Conservation (phyloP, 2,113 vertebrate species). For the Plecturocebus donacophilus region DNA sequence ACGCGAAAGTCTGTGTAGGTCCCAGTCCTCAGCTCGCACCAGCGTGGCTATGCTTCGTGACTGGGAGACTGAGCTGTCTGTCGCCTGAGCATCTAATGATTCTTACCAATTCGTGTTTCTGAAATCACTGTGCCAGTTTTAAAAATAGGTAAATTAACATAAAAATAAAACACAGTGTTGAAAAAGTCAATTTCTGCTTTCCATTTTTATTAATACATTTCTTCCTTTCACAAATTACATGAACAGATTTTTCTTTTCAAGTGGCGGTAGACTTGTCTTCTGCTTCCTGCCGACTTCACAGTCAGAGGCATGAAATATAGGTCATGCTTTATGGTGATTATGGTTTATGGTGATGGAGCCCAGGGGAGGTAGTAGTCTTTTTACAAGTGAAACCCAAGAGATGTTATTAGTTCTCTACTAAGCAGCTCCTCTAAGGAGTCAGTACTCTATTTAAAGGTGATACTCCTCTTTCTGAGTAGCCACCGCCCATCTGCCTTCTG, state of each 20-base stretch:
- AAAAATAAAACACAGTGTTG: not conserved
- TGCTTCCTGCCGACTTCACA: not conserved
- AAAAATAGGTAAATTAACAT: not conserved
- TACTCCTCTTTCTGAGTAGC: not conserved
- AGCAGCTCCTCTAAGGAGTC: not conserved
- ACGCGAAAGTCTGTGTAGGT: no score
- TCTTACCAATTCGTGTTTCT: not conserved
- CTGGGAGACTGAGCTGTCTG: no score
- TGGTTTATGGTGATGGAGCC: not conserved
- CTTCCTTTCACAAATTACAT: not conserved
- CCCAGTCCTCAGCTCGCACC: not conserved
- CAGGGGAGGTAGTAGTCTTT: not conserved
- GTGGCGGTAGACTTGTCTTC: not conserved
- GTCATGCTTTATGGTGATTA: not conserved
- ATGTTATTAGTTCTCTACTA: not conserved
- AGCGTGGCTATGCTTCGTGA: fast-evolving
- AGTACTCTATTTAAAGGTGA: not conserved
- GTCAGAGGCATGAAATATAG: not conserved
- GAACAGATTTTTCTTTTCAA: not conserved
- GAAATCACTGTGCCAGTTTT: not conserved
- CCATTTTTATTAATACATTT: not conserved
- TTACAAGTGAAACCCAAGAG: not conserved
- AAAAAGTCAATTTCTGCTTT: not conserved
- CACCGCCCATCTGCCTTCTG: not conserved
- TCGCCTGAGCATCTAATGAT: not conserved